Percentiles rank a stretch among this genome's conserved stretches.
Conservation (phyloP, 2,797 vertebrate species). For the Microtus californicus region DNA sequence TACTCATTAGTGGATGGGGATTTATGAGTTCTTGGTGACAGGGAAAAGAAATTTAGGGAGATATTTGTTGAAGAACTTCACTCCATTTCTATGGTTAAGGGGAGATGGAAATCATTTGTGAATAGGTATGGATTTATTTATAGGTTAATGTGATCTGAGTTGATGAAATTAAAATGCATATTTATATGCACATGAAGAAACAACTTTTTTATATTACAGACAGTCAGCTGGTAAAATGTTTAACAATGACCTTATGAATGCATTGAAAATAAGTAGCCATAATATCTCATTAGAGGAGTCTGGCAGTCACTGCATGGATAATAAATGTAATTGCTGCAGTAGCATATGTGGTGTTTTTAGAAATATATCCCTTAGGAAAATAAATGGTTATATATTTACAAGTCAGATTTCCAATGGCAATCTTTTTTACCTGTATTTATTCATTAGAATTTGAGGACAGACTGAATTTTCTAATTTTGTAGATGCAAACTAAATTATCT, state of each 20-base stretch:
- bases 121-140: neutral
- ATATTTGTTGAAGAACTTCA: neutral
- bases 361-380: conserved; percentile 8
- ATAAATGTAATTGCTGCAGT: neutral
- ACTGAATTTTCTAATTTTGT: conserved; percentile 15
- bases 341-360: neutral
- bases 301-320: neutral
- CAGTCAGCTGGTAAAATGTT: neutral
- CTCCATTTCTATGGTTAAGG: neutral
- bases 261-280: conserved; percentile 5
- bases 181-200: neutral
- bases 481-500: neutral
- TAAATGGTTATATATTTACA: neutral
- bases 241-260: neutral
- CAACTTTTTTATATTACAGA: neutral
- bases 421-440: neutral
- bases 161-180: neutral
- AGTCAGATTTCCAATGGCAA: neutral
- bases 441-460: neutral
- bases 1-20: neutral
- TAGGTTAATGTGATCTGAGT: neutral
- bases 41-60: neutral
- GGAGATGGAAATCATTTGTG: neutral
- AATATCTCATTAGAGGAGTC: neutral
- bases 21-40: neutral